These are phyloP conservation scores for Tetramorium alpestre DNA, from an alignment of 1,140 invertebrate species.

Conservation along the genomic window DNA sequence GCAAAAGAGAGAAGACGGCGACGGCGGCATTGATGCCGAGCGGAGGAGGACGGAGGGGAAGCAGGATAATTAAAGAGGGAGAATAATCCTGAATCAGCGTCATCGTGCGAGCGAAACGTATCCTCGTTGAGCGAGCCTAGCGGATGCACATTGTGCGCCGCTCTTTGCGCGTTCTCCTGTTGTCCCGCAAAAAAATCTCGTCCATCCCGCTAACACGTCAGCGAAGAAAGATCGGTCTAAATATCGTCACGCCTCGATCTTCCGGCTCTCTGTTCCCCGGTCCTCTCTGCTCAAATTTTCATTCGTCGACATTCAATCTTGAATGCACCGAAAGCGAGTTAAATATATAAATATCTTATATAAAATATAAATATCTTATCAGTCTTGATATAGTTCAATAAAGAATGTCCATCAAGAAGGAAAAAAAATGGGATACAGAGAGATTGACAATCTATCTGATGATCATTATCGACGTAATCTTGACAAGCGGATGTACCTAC, in stretches of 20 bases:
- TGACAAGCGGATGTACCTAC: not conserved
- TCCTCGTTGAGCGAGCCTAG: conserved; percentile 62
- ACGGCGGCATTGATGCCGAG: conserved; percentile 16
- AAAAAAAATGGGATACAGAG: not conserved
- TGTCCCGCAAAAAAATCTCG: conserved; percentile 57
- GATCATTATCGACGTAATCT: not conserved
- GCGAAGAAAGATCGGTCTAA: conserved; percentile 51
- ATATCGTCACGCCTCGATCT: conserved; percentile 29
- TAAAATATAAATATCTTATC: not conserved
- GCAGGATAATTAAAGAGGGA: conserved; percentile 72
- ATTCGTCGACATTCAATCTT: not conserved
- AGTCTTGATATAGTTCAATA: not conserved
- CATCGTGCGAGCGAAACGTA: conserved; percentile 68
- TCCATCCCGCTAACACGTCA: not conserved
- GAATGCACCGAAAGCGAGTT: not conserved
- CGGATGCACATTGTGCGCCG: conserved; percentile 71
- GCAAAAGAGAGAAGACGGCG: conserved; percentile 71
- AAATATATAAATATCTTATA: not conserved
- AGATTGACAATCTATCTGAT: not conserved
- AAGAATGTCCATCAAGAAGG: conserved; percentile 3
- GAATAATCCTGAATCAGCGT: conserved; percentile 73
- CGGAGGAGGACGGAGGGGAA: conserved; percentile 53
- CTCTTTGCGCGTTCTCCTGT: conserved; percentile 59
- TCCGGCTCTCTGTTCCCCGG: not conserved
- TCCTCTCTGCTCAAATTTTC: not conserved